Evolutionary conservation across 1,140 invertebrate species (phyloP).

Genomic region (Zeugodacus cucurbitae): DNA sequence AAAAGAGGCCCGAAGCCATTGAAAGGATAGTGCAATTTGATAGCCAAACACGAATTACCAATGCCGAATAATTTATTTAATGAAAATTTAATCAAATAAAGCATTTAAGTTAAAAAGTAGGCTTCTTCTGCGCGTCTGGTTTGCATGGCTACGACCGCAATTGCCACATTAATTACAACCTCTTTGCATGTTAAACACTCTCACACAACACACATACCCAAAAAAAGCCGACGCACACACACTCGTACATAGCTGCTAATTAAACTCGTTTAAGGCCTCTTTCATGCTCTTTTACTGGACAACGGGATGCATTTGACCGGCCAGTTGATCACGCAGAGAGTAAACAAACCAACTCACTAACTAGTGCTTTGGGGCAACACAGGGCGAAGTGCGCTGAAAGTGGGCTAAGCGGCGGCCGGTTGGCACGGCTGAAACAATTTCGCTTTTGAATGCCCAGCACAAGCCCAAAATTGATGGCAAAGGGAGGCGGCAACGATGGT

Average conservation of each 20-base stretch:
- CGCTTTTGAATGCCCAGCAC: background rate
- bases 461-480: too few relatives aligned
- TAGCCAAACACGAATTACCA: background rate
- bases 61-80: background rate
- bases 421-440: too few relatives aligned
- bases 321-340: background rate
- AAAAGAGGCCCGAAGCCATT: background rate
- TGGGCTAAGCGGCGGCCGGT: too few relatives aligned
- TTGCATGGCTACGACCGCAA: background rate
- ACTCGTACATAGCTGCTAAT: background rate
- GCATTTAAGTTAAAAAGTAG: conserved; percentile 2
- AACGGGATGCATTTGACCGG: conserved; percentile 19
- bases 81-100: conserved; percentile 27
- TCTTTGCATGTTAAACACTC: background rate
- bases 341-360: background rate
- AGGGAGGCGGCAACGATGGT: too few relatives aligned
- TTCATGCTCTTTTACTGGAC: conserved; percentile 25
- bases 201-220: background rate
- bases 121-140: background rate
- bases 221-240: too few relatives aligned
- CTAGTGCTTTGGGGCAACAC: background rate
- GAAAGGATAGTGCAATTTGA: background rate
- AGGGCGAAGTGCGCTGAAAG: too few relatives aligned
- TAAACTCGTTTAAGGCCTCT: conserved; percentile 12
- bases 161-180: conserved; percentile 37